Evolutionary conservation across 2,888 invertebrate genomes (phyloP), one percentile per base, ranked within the genome.

Genomic region (Erebia ligea): DNA sequence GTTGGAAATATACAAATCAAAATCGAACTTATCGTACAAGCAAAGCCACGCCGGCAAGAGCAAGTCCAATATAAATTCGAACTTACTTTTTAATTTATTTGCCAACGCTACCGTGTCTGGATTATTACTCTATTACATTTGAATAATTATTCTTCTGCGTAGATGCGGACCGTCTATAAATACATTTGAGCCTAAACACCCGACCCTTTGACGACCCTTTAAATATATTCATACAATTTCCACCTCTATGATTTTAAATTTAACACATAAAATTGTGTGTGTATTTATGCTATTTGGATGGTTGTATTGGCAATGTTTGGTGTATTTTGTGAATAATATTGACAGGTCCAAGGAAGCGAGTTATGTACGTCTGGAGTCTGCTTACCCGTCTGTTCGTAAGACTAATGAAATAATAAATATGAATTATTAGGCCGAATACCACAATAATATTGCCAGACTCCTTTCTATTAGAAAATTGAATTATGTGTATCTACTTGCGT

Each of bases 121-220:
- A 79, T 83, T 87, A 87, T 84, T 81, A 82, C 87, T 87, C 88
- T 86, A 86, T 89, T 82, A 89, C 87, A 89, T 89, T 89, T 89
- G 89, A 89, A 89, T 89, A 89, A 89, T 89, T 89, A 89, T 89
- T 84, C 86, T 79, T 80, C 82, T 77, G 72, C 80, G 86, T 81
- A 89, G 89, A 88, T 88, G 88, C 86, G 88, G 87, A 84, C 83
- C 85, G 78, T 80, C 82, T 81, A 81, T 80, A 79, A 75, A 78
- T 79, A 79, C 76, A 77, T 79, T 76, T 76, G 21, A 73, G 72
- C 63, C 71, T 73, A 73, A 73, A 75, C 74, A 75, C 70, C 54
- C 72, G 48, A 63, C 71, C 71, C 50, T 63, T 70, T 21, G 67
- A 62, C 40, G 63, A 42, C 54, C 54, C 48, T 68, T 19, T 21